A percentile compares a stretch with the other conserved stretches of the same genome.
phyloP scores from a whole-genome alignment of 2,113 vertebrate genomes.

The Mystacornis crossleyi region DNA sequence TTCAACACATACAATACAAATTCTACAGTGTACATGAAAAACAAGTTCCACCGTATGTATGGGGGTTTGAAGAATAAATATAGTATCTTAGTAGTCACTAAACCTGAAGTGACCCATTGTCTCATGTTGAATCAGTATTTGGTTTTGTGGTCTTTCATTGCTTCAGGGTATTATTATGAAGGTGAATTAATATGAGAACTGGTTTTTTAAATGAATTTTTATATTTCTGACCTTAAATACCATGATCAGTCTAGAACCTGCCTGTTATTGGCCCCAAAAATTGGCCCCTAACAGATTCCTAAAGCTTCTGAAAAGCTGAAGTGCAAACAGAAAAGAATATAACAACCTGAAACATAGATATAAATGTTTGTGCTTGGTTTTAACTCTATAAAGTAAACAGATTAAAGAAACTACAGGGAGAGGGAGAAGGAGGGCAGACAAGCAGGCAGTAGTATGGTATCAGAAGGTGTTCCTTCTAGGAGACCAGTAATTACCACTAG shows the following conservation, averaged over 20 bases:
- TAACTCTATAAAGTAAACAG: neutral
- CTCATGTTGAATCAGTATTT: neutral
- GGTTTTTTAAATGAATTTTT: neutral
- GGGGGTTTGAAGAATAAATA: neutral
- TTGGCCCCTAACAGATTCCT: neutral
- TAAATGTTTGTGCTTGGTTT: neutral
- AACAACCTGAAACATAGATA: neutral
- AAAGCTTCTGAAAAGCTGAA: constrained; percentile 24
- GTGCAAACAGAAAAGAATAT: neutral
- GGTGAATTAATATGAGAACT: neutral
- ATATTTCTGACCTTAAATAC: neutral
- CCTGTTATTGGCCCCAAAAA: neutral
- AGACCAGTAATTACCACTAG: neutral
- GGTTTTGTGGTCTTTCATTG: neutral
- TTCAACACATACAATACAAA: constrained; percentile 4
- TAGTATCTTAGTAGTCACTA: neutral
- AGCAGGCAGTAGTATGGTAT: neutral
- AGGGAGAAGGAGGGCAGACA: neutral
- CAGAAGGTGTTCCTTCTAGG: neutral
- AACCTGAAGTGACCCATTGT: neutral
- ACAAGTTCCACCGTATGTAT: neutral
- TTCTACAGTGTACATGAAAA: constrained; percentile 15
- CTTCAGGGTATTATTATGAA: neutral
- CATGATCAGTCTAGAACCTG: neutral
- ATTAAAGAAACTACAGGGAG: neutral